These are phyloP conservation scores for Oreochromis mossambicus DNA, from an alignment of 2,797 vertebrate species.

Conservation along the genomic window DNA sequence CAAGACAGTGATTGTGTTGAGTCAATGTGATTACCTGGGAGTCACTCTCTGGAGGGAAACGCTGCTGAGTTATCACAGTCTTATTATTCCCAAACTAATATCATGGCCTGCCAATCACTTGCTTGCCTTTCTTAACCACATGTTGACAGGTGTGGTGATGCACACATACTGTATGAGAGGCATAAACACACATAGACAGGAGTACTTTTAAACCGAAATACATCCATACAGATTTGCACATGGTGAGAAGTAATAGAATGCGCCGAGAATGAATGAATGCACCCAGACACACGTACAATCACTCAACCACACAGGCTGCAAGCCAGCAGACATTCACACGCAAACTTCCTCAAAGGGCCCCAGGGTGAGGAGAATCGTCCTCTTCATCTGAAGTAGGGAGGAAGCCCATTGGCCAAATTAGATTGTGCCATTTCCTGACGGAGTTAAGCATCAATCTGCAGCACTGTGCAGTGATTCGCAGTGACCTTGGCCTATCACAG, in stretches of 20 bases:
- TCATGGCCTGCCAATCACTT: slow-evolving; percentile 60
- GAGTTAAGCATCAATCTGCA: slow-evolving; percentile 70
- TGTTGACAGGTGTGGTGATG: slow-evolving; percentile 15
- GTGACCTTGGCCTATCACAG: slow-evolving; percentile 72
- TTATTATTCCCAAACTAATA: slow-evolving; percentile 71
- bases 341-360: slow-evolving; percentile 9
- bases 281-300: background rate
- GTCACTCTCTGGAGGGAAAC: slow-evolving; percentile 51
- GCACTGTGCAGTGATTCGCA: slow-evolving; percentile 47
- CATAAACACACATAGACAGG: background rate
- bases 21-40: slow-evolving; percentile 66
- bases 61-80: slow-evolving; percentile 59
- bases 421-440: slow-evolving; percentile 60
- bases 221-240: background rate
- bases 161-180: background rate
- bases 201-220: background rate
- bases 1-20: slow-evolving; percentile 57
- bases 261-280: slow-evolving; percentile 6
- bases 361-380: slow-evolving; percentile 43
- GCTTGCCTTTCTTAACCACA: slow-evolving; percentile 43
- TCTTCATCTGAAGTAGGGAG: slow-evolving; percentile 63
- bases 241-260: background rate
- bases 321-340: slow-evolving; percentile 31
- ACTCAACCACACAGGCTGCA: background rate
- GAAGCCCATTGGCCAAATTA: slow-evolving; percentile 69